Conservation (phyloP, 2,113 vertebrate genomes). For the Channa argus region DNA sequence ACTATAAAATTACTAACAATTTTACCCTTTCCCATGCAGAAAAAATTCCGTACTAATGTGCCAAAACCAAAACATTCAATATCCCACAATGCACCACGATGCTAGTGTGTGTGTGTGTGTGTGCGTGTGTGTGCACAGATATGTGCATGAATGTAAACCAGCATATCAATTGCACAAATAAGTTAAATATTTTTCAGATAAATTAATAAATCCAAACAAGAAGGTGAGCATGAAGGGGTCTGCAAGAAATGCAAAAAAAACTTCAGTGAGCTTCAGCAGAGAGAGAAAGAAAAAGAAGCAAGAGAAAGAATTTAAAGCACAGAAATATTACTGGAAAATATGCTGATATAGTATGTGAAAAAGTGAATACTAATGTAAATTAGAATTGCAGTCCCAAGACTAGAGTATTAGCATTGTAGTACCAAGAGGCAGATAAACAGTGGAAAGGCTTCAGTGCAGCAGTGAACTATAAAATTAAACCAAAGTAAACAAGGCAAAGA, state of each 20-base stretch:
- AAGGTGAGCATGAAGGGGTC: slow-evolving; percentile 32
- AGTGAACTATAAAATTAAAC: slow-evolving; percentile 43
- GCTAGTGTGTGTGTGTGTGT: slow-evolving; percentile 72
- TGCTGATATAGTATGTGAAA: slow-evolving; percentile 20
- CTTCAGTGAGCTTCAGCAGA: slow-evolving; percentile 61
- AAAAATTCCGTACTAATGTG: slow-evolving; percentile 71
- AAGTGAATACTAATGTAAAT: slow-evolving; percentile 17
- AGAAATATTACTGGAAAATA: slow-evolving; percentile 30
- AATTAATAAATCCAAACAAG: slow-evolving; percentile 60
- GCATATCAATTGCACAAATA: slow-evolving; percentile 48
- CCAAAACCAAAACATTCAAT: slow-evolving; percentile 82
- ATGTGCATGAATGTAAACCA: slow-evolving; percentile 59
- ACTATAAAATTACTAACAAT: slow-evolving; percentile 31
- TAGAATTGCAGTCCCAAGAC: slow-evolving; percentile 51
- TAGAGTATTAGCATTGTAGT: slow-evolving; percentile 74
- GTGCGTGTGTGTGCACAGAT: slow-evolving; percentile 33
- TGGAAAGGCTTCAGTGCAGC: slow-evolving; percentile 71
- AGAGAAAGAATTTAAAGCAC: slow-evolving; percentile 14
- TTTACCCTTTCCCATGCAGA: slow-evolving; percentile 81
- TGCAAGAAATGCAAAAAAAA: slow-evolving; percentile 37
- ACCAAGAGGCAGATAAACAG: slow-evolving; percentile 53
- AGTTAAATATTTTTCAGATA: slow-evolving; percentile 37
- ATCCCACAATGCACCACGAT: slow-evolving; percentile 88
- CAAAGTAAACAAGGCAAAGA: slow-evolving; percentile 66
- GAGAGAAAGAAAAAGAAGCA: slow-evolving; percentile 44